These are phyloP conservation scores for Alethe castanea DNA, from an alignment of 2,113 vertebrate species.

Conservation along the genomic window DNA sequence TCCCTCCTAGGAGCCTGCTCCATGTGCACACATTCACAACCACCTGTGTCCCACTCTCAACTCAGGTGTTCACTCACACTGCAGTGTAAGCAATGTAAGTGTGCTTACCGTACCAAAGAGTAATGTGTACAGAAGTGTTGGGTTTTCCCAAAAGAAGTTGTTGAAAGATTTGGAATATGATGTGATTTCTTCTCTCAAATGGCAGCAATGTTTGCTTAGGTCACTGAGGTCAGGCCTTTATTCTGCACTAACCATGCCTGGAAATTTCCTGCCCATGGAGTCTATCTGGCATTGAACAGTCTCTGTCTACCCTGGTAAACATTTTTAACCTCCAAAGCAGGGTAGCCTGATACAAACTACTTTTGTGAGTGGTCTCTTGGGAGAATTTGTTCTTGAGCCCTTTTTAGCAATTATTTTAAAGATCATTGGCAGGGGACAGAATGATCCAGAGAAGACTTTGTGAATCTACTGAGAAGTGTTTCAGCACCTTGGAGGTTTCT, in stretches of 20 bases:
- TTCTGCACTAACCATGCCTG: background rate
- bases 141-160: background rate
- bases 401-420: background rate
- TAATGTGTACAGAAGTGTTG: background rate
- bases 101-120: background rate
- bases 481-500: background rate
- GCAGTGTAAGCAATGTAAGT: background rate
- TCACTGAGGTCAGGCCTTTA: background rate
- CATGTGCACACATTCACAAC: background rate
- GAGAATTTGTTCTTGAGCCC: accelerated
- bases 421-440: background rate
- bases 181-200: background rate
- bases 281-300: background rate
- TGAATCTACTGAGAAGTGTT: background rate
- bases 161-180: background rate
- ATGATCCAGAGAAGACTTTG: background rate
- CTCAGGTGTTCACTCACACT: background rate
- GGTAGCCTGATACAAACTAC: background rate
- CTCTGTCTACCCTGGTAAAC: background rate
- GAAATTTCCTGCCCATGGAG: background rate
- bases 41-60: background rate
- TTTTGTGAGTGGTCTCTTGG: background rate
- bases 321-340: background rate
- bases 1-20: background rate
- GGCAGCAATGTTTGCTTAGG: background rate